Base-by-base conservation (phyloP, 2,797 vertebrate species). In the Macrochelys suwanniensis region DNA sequence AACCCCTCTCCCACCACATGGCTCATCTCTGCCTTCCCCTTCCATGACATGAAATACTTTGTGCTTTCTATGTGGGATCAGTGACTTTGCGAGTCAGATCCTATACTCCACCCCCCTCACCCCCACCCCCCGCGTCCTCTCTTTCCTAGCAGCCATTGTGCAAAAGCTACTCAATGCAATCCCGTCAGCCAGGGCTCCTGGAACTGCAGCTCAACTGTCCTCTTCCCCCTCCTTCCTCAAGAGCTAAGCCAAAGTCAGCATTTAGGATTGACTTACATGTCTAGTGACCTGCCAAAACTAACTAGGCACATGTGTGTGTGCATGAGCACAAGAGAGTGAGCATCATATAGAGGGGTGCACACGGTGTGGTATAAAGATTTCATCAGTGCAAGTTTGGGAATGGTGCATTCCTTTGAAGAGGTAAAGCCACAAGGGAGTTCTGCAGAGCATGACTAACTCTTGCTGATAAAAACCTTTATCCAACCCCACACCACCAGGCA, bases 221-320 rank as follows among this genome's bases (percentile, higher is more conserved):
- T 74, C 37, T 45, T 45, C 11, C 71, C 81, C 81, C 82, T 13
- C 80, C 56, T 91, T 95, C 80, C 89, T 94, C 96, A 97, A 92
- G 0, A 96, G 94, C 95, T 89, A 88, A 47, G 82, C 87, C 92
- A 68, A 91, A 89, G 93, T 8, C 92, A 89, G 80, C 74, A 45
- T 28, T 25, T 7, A 47, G 71, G 12, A 47, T 45, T 4, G 11
- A 76, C 42, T 28, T 26, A 15, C 11, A 26, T 61, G 0, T 59
- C 61, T 80, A 77, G 42, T 11, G 76, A 88, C 89, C 37, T 53
- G 56, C 5, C 86, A 82, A 15, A 25, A 6, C 79, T 1, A 2
- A 15, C 42, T 31, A 68, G 45, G 31, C 85, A 71, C 11, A 9
- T 50, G 15, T 0, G 82, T 9, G 49, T 45, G 50, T 33, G 19